Conservation (phyloP, 2,888 invertebrate species). For the Subacronicta megacephala region DNA sequence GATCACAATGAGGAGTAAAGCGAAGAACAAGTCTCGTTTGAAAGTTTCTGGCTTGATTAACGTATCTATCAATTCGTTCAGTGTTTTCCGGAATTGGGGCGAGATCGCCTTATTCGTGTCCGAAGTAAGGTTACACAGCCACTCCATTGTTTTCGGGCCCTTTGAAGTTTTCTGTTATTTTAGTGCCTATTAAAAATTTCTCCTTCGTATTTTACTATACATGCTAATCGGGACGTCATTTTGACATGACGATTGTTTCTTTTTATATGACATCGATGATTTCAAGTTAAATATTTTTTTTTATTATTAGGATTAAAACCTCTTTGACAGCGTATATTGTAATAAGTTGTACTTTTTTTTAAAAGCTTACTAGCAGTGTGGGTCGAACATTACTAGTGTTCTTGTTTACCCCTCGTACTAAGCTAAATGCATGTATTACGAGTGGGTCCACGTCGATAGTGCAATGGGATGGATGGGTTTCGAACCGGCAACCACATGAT, state of each 20-base stretch:
- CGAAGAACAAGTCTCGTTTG: conserved; percentile 68
- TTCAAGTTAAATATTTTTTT: neutral
- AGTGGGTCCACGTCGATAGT: too few relatives aligned
- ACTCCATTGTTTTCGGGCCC: conserved; percentile 55
- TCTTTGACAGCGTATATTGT: neutral
- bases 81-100: conserved; percentile 61
- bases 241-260: conserved; percentile 19
- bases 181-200: conserved; percentile 30
- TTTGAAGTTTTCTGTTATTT: conserved; percentile 37
- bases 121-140: conserved; percentile 47
- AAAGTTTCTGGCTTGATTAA: conserved; percentile 71
- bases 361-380: too few relatives aligned
- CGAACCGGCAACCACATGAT: too few relatives aligned
- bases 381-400: too few relatives aligned
- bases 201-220: conserved; percentile 11
- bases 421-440: too few relatives aligned
- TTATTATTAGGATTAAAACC: neutral
- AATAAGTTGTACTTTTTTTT: neutral
- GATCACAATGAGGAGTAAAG: conserved; percentile 67
- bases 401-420: too few relatives aligned
- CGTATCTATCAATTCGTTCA: conserved; percentile 64
- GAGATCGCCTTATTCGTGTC: conserved; percentile 57
- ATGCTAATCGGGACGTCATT: conserved; percentile 20
- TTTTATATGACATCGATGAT: neutral
- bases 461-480: too few relatives aligned